A percentile compares a stretch with the other conserved stretches of the same genome.
These are phyloP conservation scores for Microplitis demolitor DNA, from an alignment of 1,140 invertebrate species.

Conservation along the genomic window DNA sequence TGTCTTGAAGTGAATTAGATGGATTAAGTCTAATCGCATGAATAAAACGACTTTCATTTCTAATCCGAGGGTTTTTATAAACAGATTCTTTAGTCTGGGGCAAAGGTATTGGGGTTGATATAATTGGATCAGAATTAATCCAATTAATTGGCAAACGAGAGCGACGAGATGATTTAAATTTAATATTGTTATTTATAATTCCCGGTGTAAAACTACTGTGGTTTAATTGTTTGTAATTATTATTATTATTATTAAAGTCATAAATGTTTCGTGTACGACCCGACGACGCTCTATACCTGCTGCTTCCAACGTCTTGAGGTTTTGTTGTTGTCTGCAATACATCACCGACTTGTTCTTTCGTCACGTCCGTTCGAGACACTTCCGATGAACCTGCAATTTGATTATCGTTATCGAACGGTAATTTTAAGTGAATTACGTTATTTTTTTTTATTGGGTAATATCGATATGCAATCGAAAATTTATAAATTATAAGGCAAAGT, in stretches of 20 bases:
- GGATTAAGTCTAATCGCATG: not conserved
- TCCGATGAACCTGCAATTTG: not conserved
- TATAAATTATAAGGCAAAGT: not conserved
- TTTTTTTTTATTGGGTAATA: too few species aligned
- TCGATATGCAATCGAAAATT: too few species aligned
- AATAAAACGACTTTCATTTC: not conserved
- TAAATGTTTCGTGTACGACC: slow-evolving; percentile 42
- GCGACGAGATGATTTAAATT: not conserved
- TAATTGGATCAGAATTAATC: not conserved
- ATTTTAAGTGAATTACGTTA: not conserved
- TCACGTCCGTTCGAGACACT: not conserved
- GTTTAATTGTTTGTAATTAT: slow-evolving; percentile 21
- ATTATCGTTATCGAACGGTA: not conserved
- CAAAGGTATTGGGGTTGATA: not conserved
- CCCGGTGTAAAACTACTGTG: slow-evolving; percentile 27
- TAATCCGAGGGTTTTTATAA: not conserved
- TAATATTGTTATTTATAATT: slow-evolving; percentile 18
- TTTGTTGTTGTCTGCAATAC: not conserved
- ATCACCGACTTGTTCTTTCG: slow-evolving; percentile 36
- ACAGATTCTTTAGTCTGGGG: not conserved
- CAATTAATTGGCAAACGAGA: slow-evolving; percentile 1
- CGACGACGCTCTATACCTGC: slow-evolving; percentile 51
- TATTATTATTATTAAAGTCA: slow-evolving; percentile 38
- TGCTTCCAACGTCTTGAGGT: slow-evolving; percentile 38
- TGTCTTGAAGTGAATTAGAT: not conserved